Evolutionary conservation across 2,113 vertebrate species (phyloP).

Genomic region (Ammodytes dubius): DNA sequence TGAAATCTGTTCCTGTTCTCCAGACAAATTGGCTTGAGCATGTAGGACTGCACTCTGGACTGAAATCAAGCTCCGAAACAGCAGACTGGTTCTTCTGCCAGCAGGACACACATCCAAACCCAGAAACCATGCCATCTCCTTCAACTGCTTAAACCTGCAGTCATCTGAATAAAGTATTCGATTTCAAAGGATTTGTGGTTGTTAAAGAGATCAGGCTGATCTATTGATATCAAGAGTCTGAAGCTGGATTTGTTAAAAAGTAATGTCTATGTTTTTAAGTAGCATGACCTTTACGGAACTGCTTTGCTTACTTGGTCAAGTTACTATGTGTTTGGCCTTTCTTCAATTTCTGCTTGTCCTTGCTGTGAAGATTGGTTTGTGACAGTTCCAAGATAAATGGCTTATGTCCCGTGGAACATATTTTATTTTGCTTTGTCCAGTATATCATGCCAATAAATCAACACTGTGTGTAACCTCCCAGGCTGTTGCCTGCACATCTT

Average conservation of each 20-base stretch:
- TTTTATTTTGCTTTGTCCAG: constrained; percentile 80
- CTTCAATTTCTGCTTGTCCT: constrained; percentile 67
- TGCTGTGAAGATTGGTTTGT: constrained; percentile 75
- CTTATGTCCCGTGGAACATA: constrained; percentile 67
- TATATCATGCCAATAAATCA: constrained; percentile 79
- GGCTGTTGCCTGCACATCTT: constrained; percentile 52
- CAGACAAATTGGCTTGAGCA: constrained; percentile 42
- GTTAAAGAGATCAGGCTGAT: background rate
- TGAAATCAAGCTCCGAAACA: constrained; percentile 60
- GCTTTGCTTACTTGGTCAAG: constrained; percentile 66
- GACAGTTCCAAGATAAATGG: constrained; percentile 74
- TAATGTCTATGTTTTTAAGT: background rate
- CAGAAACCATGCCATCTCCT: constrained; percentile 13
- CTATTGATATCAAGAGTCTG: background rate
- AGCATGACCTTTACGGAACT: constrained; percentile 9
- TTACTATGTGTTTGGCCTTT: constrained; percentile 44
- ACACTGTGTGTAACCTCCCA: constrained; percentile 66
- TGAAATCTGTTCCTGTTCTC: constrained; percentile 72
- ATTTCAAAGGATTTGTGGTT: constrained; percentile 17
- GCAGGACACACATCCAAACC: constrained; percentile 21
- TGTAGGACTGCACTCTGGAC: constrained; percentile 42
- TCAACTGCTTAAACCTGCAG: constrained; percentile 8
- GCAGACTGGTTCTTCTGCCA: constrained; percentile 19
- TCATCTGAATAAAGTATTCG: constrained; percentile 8
- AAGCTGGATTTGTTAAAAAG: background rate